Evolutionary conservation across 2,888 invertebrate genomes (phyloP), one percentile per base, ranked within the genome.

Genomic region (Tuberolachnus salignus): DNA sequence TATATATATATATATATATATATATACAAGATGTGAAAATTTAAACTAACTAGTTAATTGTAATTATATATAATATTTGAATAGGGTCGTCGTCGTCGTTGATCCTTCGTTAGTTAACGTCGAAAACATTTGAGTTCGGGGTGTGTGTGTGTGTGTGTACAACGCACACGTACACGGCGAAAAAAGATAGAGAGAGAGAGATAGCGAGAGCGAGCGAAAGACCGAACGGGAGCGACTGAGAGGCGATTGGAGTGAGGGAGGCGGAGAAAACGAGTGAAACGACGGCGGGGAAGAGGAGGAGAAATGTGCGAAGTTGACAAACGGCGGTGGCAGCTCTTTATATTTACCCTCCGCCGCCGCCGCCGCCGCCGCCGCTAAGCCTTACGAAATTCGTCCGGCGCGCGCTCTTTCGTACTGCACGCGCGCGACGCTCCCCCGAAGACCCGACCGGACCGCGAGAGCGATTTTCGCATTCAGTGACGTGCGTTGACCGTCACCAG

Each of bases 401-500:
- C 73, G 73, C 73, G 42, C 63, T 46, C 26, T 61, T 49, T 49
- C 26, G 42, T 51, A 49, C 63, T 34, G 34, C 69, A 42, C 51
- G 19, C 42, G 73, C 63, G 73, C 42, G 11, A 11, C 73, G 51
- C 34, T 51, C 23, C 59, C 34, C 63, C 42, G 34, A 63, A 61
- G 73, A 63, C 34, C 61, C 61, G 72, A 73, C 51, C 72, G 72
- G 72, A 72, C 61, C 61, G 19, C 49, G 51, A 42, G n/a, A 57
- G 8, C 10, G 59, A 23, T 19, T 51, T 23, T 34, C 70, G 44
- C 69, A 72, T 72, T 72, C 72, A 61, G 61, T 14, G 61, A 19
- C 72, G 61, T 10, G 26, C 72, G 46, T 49, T 49, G 61, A 72
- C 61, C 49, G 61, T 51, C 59, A 26, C 26, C 19, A 61, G 72